A percentile compares a stretch with the other conserved stretches of the same genome.
Conservation (phyloP, 2,888 invertebrate species). For the Eremobia ochroleuca region DNA sequence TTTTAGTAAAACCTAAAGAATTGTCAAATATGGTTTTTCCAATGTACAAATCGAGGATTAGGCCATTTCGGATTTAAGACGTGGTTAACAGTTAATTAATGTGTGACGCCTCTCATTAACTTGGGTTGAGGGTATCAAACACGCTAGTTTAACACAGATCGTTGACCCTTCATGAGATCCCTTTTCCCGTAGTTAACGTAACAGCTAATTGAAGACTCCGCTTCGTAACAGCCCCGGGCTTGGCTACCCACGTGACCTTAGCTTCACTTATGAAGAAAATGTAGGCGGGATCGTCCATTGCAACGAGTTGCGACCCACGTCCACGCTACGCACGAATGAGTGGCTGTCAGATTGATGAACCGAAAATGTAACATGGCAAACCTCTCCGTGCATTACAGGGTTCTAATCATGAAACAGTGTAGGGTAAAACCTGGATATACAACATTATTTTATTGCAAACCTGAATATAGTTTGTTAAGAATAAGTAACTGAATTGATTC, state of each 20-base stretch:
- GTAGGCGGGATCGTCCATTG: not conserved
- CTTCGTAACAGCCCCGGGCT: not conserved
- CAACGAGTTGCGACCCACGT: not conserved
- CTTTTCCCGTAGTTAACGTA: not conserved
- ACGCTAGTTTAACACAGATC: not conserved
- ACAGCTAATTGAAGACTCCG: not conserved
- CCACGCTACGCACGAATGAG: not conserved
- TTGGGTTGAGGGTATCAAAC: not conserved
- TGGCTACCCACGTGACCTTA: not conserved
- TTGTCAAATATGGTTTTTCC: not conserved
- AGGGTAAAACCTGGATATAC: too few species aligned
- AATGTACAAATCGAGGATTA: not conserved
- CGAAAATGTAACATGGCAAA: not conserved
- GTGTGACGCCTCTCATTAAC: not conserved
- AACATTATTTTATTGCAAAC: too few species aligned
- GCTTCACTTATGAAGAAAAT: not conserved
- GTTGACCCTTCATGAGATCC: not conserved
- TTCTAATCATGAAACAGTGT: not conserved
- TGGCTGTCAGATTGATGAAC: not conserved
- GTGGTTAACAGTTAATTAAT: not conserved
- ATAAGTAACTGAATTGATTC: too few species aligned
- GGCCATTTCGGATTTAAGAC: not conserved
- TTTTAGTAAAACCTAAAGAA: too few species aligned
- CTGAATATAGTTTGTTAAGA: too few species aligned
- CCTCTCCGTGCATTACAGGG: too few species aligned